Conservation (phyloP, 2,113 vertebrate genomes). For the Hypomesus transpacificus region DNA sequence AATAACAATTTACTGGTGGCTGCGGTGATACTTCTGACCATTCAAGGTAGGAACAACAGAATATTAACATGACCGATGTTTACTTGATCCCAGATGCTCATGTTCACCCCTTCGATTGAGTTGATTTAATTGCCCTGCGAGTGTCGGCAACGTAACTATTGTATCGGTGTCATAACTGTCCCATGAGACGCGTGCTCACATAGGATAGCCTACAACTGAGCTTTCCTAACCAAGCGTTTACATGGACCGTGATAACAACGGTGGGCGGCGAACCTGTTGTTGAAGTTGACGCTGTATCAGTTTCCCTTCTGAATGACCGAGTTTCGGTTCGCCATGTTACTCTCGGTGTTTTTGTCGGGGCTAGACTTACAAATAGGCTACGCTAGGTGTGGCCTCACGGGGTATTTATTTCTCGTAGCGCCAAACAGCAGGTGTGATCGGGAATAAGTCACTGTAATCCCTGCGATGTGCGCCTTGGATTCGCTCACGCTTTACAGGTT, state of each 20-base stretch:
- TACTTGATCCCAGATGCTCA: neutral
- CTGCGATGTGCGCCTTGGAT: neutral
- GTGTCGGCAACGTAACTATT: neutral
- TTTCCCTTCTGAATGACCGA: slow-evolving; percentile 12
- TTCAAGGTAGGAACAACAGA: slow-evolving; percentile 58
- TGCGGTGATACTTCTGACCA: slow-evolving; percentile 37
- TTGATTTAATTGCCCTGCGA: neutral
- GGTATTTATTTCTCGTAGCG: slow-evolving; percentile 12
- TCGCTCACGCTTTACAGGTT: neutral
- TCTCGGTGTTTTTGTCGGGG: neutral
- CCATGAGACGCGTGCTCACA: neutral
- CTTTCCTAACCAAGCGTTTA: no score
- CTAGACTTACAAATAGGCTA: neutral
- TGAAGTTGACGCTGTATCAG: slow-evolving; percentile 39
- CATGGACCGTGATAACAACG: no score
- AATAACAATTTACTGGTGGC: slow-evolving; percentile 45
- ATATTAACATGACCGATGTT: neutral
- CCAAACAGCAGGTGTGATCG: slow-evolving; percentile 56
- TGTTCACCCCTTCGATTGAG: neutral
- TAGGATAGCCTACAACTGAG: neutral
- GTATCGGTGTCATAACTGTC: neutral
- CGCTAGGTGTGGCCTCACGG: slow-evolving; percentile 43
- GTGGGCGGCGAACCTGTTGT: slow-evolving; percentile 19
- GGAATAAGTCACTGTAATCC: slow-evolving; percentile 49
- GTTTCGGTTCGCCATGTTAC: slow-evolving; percentile 39